Conservation (phyloP, 2,113 vertebrate species). For the Tonatia bakeri region DNA sequence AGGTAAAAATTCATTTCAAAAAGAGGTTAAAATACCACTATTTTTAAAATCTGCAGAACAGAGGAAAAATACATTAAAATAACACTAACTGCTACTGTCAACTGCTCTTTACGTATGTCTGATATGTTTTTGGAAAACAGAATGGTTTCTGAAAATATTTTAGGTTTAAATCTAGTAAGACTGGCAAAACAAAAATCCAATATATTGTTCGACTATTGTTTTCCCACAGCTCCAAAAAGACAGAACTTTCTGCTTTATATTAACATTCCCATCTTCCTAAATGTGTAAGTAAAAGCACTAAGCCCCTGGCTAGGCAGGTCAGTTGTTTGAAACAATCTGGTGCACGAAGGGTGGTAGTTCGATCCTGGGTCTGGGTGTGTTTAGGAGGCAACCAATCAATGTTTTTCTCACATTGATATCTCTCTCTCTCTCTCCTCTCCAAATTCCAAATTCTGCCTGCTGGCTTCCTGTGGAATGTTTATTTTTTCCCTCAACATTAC, state of each 20-base stretch:
- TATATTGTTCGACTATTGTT: neutral
- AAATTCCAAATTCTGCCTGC: neutral
- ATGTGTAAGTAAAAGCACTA: slow-evolving; percentile 10
- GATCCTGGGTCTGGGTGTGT: too few relatives aligned
- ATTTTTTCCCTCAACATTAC: neutral
- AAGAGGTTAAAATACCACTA: slow-evolving; percentile 67
- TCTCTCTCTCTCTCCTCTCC: too few relatives aligned
- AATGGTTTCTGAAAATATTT: neutral
- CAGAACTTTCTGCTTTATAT: neutral
- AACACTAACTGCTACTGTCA: slow-evolving; percentile 37
- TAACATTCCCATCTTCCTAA: neutral
- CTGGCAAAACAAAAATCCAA: neutral
- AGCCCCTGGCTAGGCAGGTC: neutral
- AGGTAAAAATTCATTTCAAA: slow-evolving; percentile 12
- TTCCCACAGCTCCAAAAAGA: slow-evolving; percentile 1
- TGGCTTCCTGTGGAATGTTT: neutral
- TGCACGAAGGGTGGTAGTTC: too few relatives aligned
- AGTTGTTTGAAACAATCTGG: too few relatives aligned
- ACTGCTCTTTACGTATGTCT: neutral
- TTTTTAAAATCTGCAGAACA: slow-evolving; percentile 67
- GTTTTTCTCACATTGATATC: too few relatives aligned
- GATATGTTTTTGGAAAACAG: neutral
- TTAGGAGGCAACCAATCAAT: too few relatives aligned
- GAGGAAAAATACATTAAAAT: slow-evolving; percentile 65
- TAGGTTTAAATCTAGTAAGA: neutral